Evolutionary conservation across 2,113 vertebrate genomes (phyloP).

Genomic region (Nibea coibor): DNA sequence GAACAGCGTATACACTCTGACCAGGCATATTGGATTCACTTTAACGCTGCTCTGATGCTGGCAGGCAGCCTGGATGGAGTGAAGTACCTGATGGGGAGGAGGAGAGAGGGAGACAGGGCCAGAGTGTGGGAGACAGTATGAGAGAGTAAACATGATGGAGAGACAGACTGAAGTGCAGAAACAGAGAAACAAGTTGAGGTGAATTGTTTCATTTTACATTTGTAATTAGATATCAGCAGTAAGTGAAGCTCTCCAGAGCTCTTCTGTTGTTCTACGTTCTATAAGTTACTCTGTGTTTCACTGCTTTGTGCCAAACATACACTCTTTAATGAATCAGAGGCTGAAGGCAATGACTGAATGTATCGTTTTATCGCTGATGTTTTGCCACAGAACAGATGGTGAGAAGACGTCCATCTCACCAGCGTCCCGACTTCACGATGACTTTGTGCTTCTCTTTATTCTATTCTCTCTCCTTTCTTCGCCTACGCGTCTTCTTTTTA

Average conservation of each 20-base stretch:
- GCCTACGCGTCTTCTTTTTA: neutral
- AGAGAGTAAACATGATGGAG: neutral
- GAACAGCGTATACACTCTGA: slow-evolving; percentile 46
- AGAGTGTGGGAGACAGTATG: neutral
- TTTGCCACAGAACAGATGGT: neutral
- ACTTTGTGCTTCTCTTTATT: slow-evolving; percentile 15
- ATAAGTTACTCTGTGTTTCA: neutral
- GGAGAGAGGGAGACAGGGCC: neutral
- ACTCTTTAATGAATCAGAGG: neutral
- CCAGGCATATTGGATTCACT: slow-evolving; percentile 70
- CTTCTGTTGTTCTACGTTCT: neutral
- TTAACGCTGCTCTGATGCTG: slow-evolving; percentile 55
- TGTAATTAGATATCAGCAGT: neutral
- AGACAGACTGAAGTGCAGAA: neutral
- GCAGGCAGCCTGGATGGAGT: slow-evolving; percentile 51
- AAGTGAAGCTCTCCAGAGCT: neutral
- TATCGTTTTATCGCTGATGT: neutral
- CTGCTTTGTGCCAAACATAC: neutral
- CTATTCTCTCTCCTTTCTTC: slow-evolving; percentile 1
- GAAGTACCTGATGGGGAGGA: slow-evolving; percentile 32
- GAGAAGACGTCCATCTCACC: too few relatives aligned
- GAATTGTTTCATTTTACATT: neutral
- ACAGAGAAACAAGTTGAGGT: neutral
- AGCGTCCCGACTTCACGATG: neutral
- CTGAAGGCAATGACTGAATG: neutral